Evolutionary conservation across 2,797 vertebrate species (phyloP).

Genomic region (Alauda arvensis): DNA sequence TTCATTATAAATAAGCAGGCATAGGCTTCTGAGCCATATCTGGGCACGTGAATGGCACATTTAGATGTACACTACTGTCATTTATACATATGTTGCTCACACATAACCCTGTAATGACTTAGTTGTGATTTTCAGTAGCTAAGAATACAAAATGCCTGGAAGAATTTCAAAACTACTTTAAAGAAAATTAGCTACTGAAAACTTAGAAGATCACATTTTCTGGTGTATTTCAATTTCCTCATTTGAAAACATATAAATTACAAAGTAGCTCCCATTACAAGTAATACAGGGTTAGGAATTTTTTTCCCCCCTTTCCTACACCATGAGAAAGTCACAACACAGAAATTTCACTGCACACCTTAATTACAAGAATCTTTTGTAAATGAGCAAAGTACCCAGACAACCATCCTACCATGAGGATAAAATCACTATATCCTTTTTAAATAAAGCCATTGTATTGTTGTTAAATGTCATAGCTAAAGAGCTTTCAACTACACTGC

Average conservation of each 20-base stretch:
- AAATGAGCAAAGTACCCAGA: not conserved
- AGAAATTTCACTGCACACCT: not conserved
- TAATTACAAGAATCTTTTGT: not conserved
- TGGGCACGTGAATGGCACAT: slow-evolving; percentile 18
- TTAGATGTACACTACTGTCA: slow-evolving; percentile 33
- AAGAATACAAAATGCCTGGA: slow-evolving; percentile 29
- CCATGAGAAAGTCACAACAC: not conserved
- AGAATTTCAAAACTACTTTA: slow-evolving; percentile 20
- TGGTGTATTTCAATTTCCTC: not conserved
- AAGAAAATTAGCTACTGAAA: slow-evolving; percentile 24
- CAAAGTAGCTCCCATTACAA: not conserved
- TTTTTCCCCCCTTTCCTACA: not conserved
- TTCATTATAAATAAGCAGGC: slow-evolving; percentile 31
- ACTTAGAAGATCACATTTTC: not conserved
- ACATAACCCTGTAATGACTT: slow-evolving; percentile 19
- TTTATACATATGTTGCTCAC: slow-evolving; percentile 36
- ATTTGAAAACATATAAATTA: not conserved
- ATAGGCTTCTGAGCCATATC: slow-evolving; percentile 34
- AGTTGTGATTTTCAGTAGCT: slow-evolving; percentile 41
- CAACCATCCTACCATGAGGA: not conserved
- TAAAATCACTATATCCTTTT: not conserved
- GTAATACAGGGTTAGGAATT: not conserved
- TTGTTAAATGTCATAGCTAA: not conserved
- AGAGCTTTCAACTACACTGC: not conserved
- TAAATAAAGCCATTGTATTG: not conserved